A percentile compares a stretch with the other conserved stretches of the same genome.
Evolutionary conservation across 2,888 invertebrate species (phyloP).

Genomic region (Leptopilina drosophilae): DNA sequence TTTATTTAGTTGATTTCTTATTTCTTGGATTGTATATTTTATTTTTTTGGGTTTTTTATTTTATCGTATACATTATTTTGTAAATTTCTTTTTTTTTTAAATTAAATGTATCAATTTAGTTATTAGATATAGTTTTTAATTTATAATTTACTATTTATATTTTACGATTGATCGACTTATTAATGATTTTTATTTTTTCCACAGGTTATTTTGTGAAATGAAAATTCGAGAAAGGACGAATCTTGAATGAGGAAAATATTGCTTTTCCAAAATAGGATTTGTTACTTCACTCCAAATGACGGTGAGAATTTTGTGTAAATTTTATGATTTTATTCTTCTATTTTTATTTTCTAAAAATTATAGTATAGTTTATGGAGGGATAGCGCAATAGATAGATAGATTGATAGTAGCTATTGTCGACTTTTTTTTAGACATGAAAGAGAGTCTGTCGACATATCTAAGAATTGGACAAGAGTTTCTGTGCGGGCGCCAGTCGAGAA

Average conservation of each 20-base stretch:
- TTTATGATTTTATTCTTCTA: neutral
- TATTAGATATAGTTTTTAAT: neutral
- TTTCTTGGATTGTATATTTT: too few relatives aligned
- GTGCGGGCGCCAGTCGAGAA: constrained; percentile 75
- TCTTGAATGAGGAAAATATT: neutral
- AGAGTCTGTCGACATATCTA: constrained; percentile 69
- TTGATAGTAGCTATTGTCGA: constrained; percentile 61
- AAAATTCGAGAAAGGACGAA: neutral
- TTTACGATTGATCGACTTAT: too few relatives aligned
- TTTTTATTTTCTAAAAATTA: neutral
- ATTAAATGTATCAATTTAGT: too few relatives aligned
- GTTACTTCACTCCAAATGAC: constrained; percentile 25
- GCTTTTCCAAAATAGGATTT: neutral
- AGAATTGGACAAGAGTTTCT: constrained; percentile 77
- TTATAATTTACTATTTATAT: too few relatives aligned
- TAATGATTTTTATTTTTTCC: neutral
- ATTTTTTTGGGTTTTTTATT: too few relatives aligned
- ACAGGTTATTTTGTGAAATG: neutral
- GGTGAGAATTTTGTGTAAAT: neutral
- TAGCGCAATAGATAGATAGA: constrained; percentile 65
- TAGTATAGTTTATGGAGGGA: constrained; percentile 22
- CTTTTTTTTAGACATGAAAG: constrained; percentile 49
- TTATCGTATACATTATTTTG: too few relatives aligned
- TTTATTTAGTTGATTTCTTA: too few relatives aligned
- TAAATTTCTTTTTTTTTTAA: too few relatives aligned